A percentile compares a stretch with the other conserved stretches of the same genome.
Evolutionary conservation across 2,113 vertebrate species (phyloP).

Genomic region (Pelobates fuscus): DNA sequence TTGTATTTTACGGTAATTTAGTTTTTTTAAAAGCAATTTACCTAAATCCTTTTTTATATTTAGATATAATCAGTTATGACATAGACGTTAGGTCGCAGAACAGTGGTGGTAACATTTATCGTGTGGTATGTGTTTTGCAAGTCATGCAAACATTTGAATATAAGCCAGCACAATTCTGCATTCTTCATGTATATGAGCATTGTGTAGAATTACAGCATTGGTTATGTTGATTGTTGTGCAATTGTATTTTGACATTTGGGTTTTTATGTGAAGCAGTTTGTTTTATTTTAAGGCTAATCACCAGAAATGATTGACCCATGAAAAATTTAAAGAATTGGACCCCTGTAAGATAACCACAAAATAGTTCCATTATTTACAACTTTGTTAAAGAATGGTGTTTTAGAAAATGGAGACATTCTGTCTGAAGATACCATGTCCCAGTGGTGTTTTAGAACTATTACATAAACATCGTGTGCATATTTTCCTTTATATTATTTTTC

Average conservation of each 20-base stretch:
- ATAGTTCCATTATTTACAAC: neutral
- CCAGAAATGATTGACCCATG: neutral
- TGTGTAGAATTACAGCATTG: neutral
- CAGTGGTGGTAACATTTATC: neutral
- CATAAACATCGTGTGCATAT: no score
- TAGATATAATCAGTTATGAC: slow-evolving; percentile 2
- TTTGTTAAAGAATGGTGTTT: neutral
- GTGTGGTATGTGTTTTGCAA: neutral
- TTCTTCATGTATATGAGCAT: neutral
- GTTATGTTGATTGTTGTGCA: neutral
- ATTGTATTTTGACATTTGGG: neutral
- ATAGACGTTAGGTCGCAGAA: neutral
- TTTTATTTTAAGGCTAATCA: neutral
- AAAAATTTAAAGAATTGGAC: neutral
- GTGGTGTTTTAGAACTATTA: no score
- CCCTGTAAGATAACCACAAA: neutral
- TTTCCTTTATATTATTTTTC: no score
- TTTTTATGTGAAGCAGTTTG: neutral
- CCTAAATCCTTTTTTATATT: neutral
- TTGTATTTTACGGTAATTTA: neutral
- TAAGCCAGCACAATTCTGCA: neutral
- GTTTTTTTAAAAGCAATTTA: neutral
- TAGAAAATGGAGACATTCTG: neutral
- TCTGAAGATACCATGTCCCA: no score
- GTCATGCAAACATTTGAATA: neutral